Percentiles rank a stretch among this genome's conserved stretches.
Evolutionary conservation across 2,113 vertebrate species (phyloP).

Genomic region (Misgurnus anguillicaudatus): DNA sequence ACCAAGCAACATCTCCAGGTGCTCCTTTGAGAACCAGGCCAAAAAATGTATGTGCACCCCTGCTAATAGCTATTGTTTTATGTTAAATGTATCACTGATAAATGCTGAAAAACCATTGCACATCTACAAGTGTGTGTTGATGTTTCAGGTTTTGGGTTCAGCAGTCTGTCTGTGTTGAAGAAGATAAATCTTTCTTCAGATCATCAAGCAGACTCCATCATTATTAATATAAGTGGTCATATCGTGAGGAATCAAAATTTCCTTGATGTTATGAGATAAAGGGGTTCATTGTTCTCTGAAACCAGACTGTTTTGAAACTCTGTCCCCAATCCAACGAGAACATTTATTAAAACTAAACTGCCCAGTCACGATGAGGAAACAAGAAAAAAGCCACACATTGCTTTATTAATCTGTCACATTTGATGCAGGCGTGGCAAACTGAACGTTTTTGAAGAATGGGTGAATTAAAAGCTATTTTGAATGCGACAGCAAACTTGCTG

Average conservation of each 20-base stretch:
- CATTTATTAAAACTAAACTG: background rate
- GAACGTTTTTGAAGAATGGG: too few relatives aligned
- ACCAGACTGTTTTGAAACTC: background rate
- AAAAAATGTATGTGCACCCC: too few relatives aligned
- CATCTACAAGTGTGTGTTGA: background rate
- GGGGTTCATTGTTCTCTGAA: background rate
- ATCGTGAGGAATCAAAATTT: conserved; percentile 47
- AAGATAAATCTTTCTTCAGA: conserved; percentile 19
- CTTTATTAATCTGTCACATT: too few relatives aligned
- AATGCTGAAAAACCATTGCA: background rate
- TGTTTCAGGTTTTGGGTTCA: conserved; percentile 25
- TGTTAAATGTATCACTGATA: background rate
- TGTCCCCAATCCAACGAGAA: background rate
- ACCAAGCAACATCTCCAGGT: too few relatives aligned
- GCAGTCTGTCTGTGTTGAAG: background rate
- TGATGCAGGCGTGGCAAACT: too few relatives aligned
- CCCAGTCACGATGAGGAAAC: background rate
- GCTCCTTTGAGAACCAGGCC: too few relatives aligned
- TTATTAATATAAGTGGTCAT: conserved; percentile 59
- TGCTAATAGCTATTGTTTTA: too few relatives aligned
- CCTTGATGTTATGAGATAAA: conserved; percentile 56
- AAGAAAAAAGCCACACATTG: too few relatives aligned
- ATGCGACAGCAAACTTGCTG: too few relatives aligned
- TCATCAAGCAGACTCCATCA: conserved; percentile 2
- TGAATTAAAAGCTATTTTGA: too few relatives aligned